A percentile compares a stretch with the other conserved stretches of the same genome.
These are phyloP conservation scores for Bursaphelenchus okinawaensis DNA, from an alignment of 2,888 invertebrate species.

Conservation along the genomic window DNA sequence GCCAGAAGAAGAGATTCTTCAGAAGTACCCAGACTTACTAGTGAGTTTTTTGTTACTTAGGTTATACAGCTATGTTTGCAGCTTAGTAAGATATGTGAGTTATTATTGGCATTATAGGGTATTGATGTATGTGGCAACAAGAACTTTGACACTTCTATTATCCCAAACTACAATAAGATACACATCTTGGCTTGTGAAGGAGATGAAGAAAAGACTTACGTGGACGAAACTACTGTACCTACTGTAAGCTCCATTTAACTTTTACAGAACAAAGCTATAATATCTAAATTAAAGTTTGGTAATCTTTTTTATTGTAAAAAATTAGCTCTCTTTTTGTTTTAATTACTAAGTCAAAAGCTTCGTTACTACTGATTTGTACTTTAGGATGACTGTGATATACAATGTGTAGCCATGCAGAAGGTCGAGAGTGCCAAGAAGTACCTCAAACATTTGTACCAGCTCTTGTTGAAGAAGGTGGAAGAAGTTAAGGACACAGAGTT, in stretches of 20 bases:
- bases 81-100: conserved; percentile 1
- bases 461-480: conserved; percentile 22
- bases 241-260: neutral
- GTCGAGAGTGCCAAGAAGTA: conserved; percentile 42
- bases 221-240: neutral
- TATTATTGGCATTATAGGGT: conserved; percentile 26
- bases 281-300: too few relatives aligned
- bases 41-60: conserved; percentile 19
- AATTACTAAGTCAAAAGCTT: neutral
- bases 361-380: neutral
- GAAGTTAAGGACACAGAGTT: conserved; percentile 14
- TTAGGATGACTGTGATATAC: conserved; percentile 36
- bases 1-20: conserved; percentile 34
- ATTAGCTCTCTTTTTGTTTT: too few relatives aligned
- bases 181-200: conserved; percentile 22
- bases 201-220: conserved; percentile 8
- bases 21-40: conserved; percentile 47
- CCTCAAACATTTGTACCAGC: conserved; percentile 40
- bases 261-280: too few relatives aligned
- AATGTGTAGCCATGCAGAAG: conserved; percentile 37
- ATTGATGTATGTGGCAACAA: conserved; percentile 45
- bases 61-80: neutral
- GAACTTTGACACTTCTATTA: conserved; percentile 40
- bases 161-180: conserved; percentile 29
- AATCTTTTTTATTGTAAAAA: too few relatives aligned